Evolutionary conservation across 2,888 invertebrate species (phyloP), one percentile per base, ranked within the genome.

Genomic region (Argynnis bischoffii): DNA sequence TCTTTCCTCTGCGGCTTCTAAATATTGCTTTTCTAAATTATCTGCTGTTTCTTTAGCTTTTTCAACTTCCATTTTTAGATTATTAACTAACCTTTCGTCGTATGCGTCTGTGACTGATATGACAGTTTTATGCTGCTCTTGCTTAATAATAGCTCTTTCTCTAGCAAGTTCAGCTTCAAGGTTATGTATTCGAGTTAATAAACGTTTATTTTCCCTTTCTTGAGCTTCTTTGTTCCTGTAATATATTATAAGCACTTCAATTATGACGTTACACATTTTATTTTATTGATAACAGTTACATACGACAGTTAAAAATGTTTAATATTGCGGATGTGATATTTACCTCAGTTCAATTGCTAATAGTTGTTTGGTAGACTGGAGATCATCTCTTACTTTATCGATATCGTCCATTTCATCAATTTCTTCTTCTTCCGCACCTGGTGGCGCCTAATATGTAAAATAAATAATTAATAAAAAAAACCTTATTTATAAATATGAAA

Each of bases 321-420:
- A 41, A 41, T 41, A 8, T 41, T 8, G 50, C 1, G 3, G 16
- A n/a, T 31, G 16, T 31, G 6, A 6, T 0, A 16, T 31, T 15
- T 81, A 92, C 93, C 94, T 94, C 76, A 98, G 90, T 89, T 98
- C 98, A 69, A 97, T 93, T 15, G 97, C 97, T 71, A 98, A 89
- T 93, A 98, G 95, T 90, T 98, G 98, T 86, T 98, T 98, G 8
- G 97, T 97, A 69, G 97, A 97, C 82, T 98, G 98, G 51, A 98
- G 94, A 84, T 98, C 98, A 81, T 98, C 98, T 76, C 98, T 94
- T 18, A 97, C 95, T 82, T 96, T 97, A 80, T 98, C 98, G 76
- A 98, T 98, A 80, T 98, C 98, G 77, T 98, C 98, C 94, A 97
- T 95, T 80, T 98, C 98, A 81, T 98, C 97, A 16, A 94, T 95